phyloP scores from a whole-genome alignment of 1,140 invertebrate genomes.

The Leptinotarsa lineolata region DNA sequence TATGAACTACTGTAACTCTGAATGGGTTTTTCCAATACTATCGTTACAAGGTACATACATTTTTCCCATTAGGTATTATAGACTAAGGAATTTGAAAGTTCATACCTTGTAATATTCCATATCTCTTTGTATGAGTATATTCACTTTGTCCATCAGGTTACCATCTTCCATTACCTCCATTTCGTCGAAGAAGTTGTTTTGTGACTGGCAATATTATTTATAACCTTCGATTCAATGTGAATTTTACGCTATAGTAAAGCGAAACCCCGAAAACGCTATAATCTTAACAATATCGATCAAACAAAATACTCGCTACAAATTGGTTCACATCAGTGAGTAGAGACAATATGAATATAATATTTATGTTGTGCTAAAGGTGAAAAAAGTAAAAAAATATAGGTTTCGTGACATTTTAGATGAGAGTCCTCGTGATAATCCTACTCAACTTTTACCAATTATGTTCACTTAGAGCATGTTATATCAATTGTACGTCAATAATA shows the following conservation, averaged over 20 bases:
- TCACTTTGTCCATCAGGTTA: slow-evolving; percentile 80
- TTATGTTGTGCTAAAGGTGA: too few relatives aligned
- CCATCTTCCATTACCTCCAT: slow-evolving; percentile 87
- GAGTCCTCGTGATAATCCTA: too few relatives aligned
- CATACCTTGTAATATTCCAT: slow-evolving; percentile 78
- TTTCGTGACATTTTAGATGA: too few relatives aligned
- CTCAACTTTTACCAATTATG: too few relatives aligned
- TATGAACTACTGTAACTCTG: too few relatives aligned
- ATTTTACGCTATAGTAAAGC: not conserved
- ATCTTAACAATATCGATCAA: slow-evolving; percentile 10
- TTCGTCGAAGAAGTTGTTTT: slow-evolving; percentile 31
- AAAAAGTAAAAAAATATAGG: too few relatives aligned
- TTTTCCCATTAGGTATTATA: not conserved
- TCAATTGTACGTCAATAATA: too few relatives aligned
- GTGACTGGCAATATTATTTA: slow-evolving; percentile 3
- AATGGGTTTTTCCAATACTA: too few relatives aligned
- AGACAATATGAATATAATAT: too few relatives aligned
- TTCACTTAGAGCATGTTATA: too few relatives aligned
- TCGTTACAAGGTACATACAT: too few relatives aligned
- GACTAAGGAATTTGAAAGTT: not conserved
- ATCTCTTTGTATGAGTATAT: slow-evolving; percentile 76
- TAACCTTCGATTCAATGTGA: not conserved
- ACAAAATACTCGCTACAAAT: not conserved
- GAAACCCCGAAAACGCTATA: not conserved
- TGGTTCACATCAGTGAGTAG: not conserved